Evolutionary conservation across 2,888 invertebrate species (phyloP), one percentile per base, ranked within the genome.

Genomic region (Neoitamus cyanurus): DNA sequence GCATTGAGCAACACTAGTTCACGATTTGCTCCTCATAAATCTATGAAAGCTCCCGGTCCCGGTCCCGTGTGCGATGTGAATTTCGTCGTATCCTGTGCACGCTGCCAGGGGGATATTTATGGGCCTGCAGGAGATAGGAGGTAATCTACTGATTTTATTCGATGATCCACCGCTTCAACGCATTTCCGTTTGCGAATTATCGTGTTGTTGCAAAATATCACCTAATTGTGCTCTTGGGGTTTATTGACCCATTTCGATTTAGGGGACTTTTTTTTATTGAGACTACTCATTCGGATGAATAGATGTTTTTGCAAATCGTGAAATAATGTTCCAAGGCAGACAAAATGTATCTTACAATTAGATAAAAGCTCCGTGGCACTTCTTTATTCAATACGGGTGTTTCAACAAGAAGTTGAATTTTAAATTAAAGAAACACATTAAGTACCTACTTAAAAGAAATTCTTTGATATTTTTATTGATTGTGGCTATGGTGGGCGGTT

Each of bases 131-230:
- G 58, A 58, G 58, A 31, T 70, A 70, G 31, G 11, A 3, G 70
- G 15, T 80, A 73, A 68, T 73, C 25, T 83, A 75, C 37, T 77
- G 11, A 58, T 28, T 42, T 36, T 36, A 30, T 69, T 20, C 70
- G 68, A 46, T 58, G 36, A 37, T 58, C 58, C 58, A 58, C 7
- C 25, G 9, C 3, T 58, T 58, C 25, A 25, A 58, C 25, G 11
- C 58, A 58, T 58, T 58, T 58, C 9, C 15, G 25, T 20, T 15
- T 58, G 25, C 58, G 25, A 58, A 58, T 58, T 58, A 58, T 58
- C 9, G 7, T 58, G 58, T 58, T 58, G 58, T 58, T 58, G 2
- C 58, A 0, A 58, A 58, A 58, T 25, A 58, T 58, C 25, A 4
- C n/a, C n/a, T 42, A n/a, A 42, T 42, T 42, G 42, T 15, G 13